phyloP scores from a whole-genome alignment of 2,888 invertebrate species.

The Acrocyrtus sp. region DNA sequence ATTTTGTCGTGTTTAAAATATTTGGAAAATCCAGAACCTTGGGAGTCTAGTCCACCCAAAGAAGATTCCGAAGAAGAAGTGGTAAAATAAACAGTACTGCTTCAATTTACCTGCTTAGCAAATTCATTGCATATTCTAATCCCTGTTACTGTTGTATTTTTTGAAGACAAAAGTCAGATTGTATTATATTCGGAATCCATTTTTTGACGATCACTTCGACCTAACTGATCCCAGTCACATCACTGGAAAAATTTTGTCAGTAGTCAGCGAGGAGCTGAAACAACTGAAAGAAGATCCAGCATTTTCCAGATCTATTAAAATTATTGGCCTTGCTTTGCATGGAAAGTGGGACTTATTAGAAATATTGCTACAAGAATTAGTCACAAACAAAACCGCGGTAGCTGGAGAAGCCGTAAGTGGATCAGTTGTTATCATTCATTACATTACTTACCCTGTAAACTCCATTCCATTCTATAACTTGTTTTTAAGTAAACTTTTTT shows the following conservation, averaged over 20 bases:
- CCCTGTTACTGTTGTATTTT: neutral
- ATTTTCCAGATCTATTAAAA: slow-evolving; percentile 71
- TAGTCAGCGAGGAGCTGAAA: slow-evolving; percentile 70
- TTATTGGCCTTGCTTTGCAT: slow-evolving; percentile 76
- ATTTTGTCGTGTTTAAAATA: slow-evolving; percentile 81
- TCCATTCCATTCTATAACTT: neutral
- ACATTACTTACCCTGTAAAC: too few relatives aligned
- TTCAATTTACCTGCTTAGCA: too few relatives aligned
- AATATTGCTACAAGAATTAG: slow-evolving; percentile 63
- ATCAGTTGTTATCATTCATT: too few relatives aligned
- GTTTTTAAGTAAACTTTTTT: neutral
- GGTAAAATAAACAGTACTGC: neutral
- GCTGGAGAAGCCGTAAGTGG: slow-evolving; percentile 55
- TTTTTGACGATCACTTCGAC: slow-evolving; percentile 91
- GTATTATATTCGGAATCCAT: slow-evolving; percentile 81
- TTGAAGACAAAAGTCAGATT: slow-evolving; percentile 76
- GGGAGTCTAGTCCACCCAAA: slow-evolving; percentile 66
- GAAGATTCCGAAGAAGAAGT: slow-evolving; percentile 64
- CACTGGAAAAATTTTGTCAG: slow-evolving; percentile 84
- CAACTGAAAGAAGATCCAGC: slow-evolving; percentile 67
- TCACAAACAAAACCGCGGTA: slow-evolving; percentile 29
- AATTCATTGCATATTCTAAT: neutral
- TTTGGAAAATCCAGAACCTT: slow-evolving; percentile 70
- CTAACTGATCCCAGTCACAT: slow-evolving; percentile 76
- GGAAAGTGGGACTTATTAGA: slow-evolving; percentile 74